Percentiles rank a stretch among this genome's conserved stretches.
phyloP scores from a whole-genome alignment of 1,140 invertebrate genomes.

The Pogonomyrmex barbatus region DNA sequence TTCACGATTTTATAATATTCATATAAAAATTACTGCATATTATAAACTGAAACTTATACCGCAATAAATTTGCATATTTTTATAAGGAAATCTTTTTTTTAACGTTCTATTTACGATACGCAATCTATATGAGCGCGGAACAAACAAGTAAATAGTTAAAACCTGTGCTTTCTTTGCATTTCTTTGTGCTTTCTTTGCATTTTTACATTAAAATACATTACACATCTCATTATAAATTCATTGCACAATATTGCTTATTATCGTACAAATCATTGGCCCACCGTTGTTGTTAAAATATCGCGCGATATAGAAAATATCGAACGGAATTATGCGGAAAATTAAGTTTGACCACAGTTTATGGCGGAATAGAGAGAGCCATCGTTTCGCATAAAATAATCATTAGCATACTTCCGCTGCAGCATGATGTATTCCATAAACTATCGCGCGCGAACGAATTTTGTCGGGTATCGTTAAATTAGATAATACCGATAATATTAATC shows the following conservation, averaged over 20 bases:
- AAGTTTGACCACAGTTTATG: slow-evolving; percentile 44
- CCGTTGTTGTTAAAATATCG: slow-evolving; percentile 42
- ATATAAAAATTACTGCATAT: not conserved
- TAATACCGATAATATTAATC: slow-evolving; percentile 51
- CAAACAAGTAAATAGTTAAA: not conserved
- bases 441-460: slow-evolving; percentile 35
- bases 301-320: slow-evolving; percentile 44
- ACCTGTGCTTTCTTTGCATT: not conserved
- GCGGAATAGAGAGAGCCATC: slow-evolving; percentile 9
- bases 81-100: slow-evolving; percentile 9
- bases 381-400: slow-evolving; percentile 62
- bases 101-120: not conserved
- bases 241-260: slow-evolving; percentile 42
- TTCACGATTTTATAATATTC: not conserved
- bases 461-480: slow-evolving; percentile 44
- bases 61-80: slow-evolving; percentile 14
- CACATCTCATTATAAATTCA: slow-evolving; percentile 13
- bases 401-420: slow-evolving; percentile 51
- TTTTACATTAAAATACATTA: slow-evolving; percentile 38
- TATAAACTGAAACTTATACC: not conserved
- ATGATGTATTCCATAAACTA: slow-evolving; percentile 50
- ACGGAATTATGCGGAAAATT: slow-evolving; percentile 50
- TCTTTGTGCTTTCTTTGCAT: not conserved
- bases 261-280: slow-evolving; percentile 3
- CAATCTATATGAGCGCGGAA: not conserved